Evolutionary conservation across 1,140 invertebrate genomes (phyloP).

Genomic region (Aphelenchoides fujianensis): DNA sequence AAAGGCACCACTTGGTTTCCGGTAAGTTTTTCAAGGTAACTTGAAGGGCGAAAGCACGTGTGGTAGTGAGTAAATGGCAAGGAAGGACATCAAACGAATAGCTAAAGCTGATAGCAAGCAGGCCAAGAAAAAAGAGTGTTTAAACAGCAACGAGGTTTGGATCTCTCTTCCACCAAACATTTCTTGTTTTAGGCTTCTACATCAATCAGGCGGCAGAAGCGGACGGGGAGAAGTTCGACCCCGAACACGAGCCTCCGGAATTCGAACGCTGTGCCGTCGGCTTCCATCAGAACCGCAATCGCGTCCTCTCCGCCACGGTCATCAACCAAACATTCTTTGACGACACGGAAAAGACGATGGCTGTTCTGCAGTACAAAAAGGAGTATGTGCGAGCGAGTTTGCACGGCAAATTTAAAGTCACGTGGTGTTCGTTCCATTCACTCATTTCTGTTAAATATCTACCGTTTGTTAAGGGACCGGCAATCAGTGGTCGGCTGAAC

Average conservation of each 20-base stretch:
- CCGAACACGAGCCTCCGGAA: neutral
- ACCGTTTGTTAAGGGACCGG: no score
- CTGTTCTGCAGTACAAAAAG: neutral
- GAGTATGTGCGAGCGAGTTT: neutral
- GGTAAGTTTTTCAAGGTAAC: neutral
- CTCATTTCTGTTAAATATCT: no score
- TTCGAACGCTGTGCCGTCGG: conserved; percentile 1
- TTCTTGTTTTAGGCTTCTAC: no score
- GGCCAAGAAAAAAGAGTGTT: no score
- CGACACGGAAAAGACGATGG: neutral
- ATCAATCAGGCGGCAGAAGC: no score
- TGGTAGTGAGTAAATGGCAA: no score
- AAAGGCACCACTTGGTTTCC: neutral
- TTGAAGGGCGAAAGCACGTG: no score
- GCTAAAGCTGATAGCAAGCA: no score
- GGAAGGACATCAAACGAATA: no score
- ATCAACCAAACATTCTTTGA: neutral
- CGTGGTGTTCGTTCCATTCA: no score
- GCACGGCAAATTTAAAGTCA: conserved; percentile 15
- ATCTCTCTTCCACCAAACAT: no score
- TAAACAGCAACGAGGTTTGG: no score
- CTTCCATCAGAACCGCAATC: neutral
- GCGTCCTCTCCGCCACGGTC: neutral
- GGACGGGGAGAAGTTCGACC: neutral
- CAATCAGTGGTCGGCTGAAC: neutral